phyloP scores from a whole-genome alignment of 2,888 invertebrate species.

The Vanessa cardui region DNA sequence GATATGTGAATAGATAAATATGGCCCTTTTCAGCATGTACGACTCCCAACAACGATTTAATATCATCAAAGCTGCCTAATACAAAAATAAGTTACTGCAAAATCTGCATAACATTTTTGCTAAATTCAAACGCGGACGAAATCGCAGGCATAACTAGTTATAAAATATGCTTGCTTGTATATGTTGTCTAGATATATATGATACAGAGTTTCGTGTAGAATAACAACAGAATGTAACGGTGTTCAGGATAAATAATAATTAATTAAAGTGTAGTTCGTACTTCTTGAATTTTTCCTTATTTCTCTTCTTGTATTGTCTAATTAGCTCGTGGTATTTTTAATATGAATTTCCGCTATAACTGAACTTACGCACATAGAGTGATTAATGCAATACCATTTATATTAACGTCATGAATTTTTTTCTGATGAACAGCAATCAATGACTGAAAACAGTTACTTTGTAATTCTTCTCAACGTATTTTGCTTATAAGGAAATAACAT shows the following conservation, averaged over 20 bases:
- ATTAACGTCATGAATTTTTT: neutral
- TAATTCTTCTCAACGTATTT: neutral
- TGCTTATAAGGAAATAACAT: neutral
- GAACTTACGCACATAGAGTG: constrained; percentile 8
- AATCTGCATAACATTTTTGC: no score
- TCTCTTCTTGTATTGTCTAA: neutral
- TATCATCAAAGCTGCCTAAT: no score
- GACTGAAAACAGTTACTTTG: neutral
- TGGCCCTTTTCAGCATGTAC: no score
- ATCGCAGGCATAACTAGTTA: no score
- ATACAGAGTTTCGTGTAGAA: no score
- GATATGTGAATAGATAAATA: no score
- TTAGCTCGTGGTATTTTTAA: neutral
- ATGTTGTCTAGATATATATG: no score
- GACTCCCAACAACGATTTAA: no score
- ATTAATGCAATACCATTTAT: neutral
- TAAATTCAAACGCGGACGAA: no score
- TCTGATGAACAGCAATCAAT: neutral
- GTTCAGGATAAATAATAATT: neutral
- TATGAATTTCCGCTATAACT: neutral
- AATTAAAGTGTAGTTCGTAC: neutral
- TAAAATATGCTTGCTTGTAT: no score
- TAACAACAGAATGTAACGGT: no score
- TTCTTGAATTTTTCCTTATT: neutral
- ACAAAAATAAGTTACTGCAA: no score